Evolutionary conservation across 2,888 invertebrate species (phyloP), one percentile per base, ranked within the genome.

Genomic region (Fragum fragum): DNA sequence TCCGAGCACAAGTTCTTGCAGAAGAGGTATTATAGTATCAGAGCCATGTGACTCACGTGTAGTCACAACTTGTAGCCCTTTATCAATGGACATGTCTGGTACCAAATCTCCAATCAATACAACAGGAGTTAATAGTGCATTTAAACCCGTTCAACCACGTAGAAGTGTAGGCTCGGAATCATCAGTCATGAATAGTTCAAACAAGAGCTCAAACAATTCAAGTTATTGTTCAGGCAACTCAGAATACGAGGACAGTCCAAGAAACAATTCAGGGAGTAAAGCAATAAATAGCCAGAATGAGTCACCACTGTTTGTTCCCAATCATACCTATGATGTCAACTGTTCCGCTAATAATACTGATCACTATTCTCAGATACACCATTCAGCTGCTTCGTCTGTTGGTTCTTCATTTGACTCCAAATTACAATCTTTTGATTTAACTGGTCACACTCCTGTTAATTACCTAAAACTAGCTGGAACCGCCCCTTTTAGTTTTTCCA

Each of bases 41-140:
- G 73, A 73, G 14, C 42, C 32, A 26, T 42, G 42, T 21, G 57
- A 59, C 36, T 28, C 39, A 26, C 21, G 26, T 26, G 26, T 42
- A 18, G 29, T 47, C 36, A 59, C 47, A 23, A 68, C 57, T 9
- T 42, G 61, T 5, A 69, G 68, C 36, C 70, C 76, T 42, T 36
- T 53, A 21, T 29, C 39, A 6, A 23, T 52, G 9, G 79, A 83
- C n/a, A 57, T 79, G 23, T 53, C 63, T 1, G 55, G 73, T 26
- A 79, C 59, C 14, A 81, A 75, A 53, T 86, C 86, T 14, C 86
- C 86, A n/a, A 81, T 86, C 14, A 86, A 86, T 59, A 86, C 75
- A 47, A 70, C 83, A 7, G 86, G 86, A 16, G 55, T 81, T 9
- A 86, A 86, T 76, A 86, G 86, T 83, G 86, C 86, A 70, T 86